phyloP scores from a whole-genome alignment of 2,888 invertebrate genomes.

The Marasmarcha lunaedactyla region DNA sequence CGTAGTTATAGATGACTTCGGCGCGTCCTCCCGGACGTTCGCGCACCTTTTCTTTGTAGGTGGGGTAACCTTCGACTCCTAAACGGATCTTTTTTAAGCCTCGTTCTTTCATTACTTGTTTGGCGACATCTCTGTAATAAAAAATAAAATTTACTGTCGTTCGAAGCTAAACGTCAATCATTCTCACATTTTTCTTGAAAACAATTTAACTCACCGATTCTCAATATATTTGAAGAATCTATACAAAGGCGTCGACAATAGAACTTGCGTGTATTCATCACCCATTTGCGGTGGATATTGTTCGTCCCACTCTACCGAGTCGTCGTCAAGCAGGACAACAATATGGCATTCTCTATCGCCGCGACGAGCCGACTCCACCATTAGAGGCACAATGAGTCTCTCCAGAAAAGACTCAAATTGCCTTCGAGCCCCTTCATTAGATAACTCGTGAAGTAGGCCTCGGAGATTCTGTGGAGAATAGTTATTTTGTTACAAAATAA shows the following conservation, averaged over 20 bases:
- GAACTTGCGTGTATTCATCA: conserved; percentile 97
- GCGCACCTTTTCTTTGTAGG: conserved; percentile 98
- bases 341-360: conserved; percentile 97
- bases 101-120: conserved; percentile 98
- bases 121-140: conserved; percentile 92
- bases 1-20: conserved; percentile 98
- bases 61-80: conserved; percentile 99
- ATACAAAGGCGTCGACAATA: conserved; percentile 95
- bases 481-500: too few species aligned
- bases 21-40: conserved; percentile 94
- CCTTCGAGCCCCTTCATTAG: conserved; percentile 98
- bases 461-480: conserved; percentile 87
- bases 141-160: not conserved
- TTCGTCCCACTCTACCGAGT: conserved; percentile 97
- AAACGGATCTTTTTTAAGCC: conserved; percentile 98
- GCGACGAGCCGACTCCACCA: conserved; percentile 93
- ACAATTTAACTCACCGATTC: conserved; percentile 77
- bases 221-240: conserved; percentile 99
- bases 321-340: conserved; percentile 93
- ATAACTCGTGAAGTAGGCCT: conserved; percentile 95
- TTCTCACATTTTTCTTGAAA: not conserved
- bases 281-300: conserved; percentile 99
- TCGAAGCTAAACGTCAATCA: not conserved
- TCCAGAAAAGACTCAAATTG: conserved; percentile 98
- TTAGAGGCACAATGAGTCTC: conserved; percentile 92